Base-by-base conservation (phyloP, 2,113 vertebrate species). In the Myiozetetes cayanensis region DNA sequence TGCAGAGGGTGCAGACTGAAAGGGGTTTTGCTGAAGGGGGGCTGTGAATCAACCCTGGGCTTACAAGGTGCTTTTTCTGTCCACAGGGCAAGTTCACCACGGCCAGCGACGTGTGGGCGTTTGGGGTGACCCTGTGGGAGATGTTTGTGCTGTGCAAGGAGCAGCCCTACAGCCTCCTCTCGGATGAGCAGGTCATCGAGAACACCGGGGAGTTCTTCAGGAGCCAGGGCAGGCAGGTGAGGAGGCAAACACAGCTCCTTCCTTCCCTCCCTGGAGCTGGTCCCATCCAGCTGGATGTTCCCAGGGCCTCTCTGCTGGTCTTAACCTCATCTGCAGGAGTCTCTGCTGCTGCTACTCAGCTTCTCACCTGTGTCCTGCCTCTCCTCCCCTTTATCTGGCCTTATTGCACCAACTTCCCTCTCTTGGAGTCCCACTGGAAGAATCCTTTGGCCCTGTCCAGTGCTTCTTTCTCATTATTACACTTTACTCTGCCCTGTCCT, bases 161-260 rank as follows among this genome's bases (percentile, higher is more conserved):
- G 96, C 99, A 99, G 87, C 99, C 99, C 0, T 99, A 99, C 94
- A 99, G 98, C 44, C 98, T 99, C 79, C 98, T 99, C 22, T 99
- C 99, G 4, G 99, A 99, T 14, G 99, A 99, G 85, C 99, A 99
- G 94, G 99, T 99, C 92, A 99, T 99, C 3, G 99, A 99, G 97
- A 99, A 99, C 97, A 99, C 99, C 0, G 99, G 99, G 5, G 99
- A 99, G 95, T 99, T 99, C 96, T 99, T 99, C 97, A 96, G 99
- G 53, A 99, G 99, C 97, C 99, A 99, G 94, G 98, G 98, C 86
- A 98, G 98, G 80, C 99, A 99, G 99, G 99, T 99, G 89, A 97
- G 98, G 10, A 39, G 2, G 3, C 39, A 4, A 3, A 8, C 0
- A 2, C 5, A 41, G 16, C 61, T 24, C 43, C 61, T 19, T 33